A percentile compares a stretch with the other conserved stretches of the same genome.
Evolutionary conservation across 1,140 invertebrate species (phyloP).

Genomic region (Zaprionus ornatus): DNA sequence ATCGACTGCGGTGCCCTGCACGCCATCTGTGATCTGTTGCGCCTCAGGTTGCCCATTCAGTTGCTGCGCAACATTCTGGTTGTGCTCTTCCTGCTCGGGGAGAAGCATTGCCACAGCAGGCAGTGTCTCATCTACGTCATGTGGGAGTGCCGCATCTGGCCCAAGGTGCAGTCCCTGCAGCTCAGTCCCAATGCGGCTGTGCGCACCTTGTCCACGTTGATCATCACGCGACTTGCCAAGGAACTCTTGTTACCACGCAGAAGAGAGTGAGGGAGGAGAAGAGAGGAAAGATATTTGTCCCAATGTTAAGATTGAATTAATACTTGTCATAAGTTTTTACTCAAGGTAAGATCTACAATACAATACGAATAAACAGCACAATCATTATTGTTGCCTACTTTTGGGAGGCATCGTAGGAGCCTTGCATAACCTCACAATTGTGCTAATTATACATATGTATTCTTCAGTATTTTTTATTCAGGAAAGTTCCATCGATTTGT

Average conservation of each 20-base stretch:
- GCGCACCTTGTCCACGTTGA: conserved; percentile 12
- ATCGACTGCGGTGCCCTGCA: conserved; percentile 29
- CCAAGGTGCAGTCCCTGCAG: conserved; percentile 2
- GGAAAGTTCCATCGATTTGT: too few species aligned
- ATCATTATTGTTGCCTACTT: too few species aligned
- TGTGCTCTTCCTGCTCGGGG: conserved; percentile 24
- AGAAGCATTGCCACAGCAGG: conserved; percentile 38
- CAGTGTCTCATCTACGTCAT: conserved; percentile 23
- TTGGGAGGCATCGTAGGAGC: too few species aligned
- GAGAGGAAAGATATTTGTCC: not conserved
- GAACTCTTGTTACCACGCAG: conserved; percentile 5
- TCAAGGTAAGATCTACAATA: not conserved
- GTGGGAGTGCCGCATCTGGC: conserved; percentile 20
- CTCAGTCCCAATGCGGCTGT: conserved; percentile 18
- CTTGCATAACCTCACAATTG: too few species aligned
- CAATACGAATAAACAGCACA: not conserved
- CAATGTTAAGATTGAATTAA: too few species aligned
- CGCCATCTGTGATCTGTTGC: conserved; percentile 31
- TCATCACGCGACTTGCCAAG: conserved; percentile 4
- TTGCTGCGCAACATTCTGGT: conserved; percentile 43
- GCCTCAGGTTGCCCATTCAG: conserved; percentile 26
- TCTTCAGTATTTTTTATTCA: too few species aligned
- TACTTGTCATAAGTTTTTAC: too few species aligned
- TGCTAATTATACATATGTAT: too few species aligned
- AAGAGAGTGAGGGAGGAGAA: not conserved